Base-by-base conservation (phyloP, 2,113 vertebrate genomes). In the Hemibagrus wyckioides region DNA sequence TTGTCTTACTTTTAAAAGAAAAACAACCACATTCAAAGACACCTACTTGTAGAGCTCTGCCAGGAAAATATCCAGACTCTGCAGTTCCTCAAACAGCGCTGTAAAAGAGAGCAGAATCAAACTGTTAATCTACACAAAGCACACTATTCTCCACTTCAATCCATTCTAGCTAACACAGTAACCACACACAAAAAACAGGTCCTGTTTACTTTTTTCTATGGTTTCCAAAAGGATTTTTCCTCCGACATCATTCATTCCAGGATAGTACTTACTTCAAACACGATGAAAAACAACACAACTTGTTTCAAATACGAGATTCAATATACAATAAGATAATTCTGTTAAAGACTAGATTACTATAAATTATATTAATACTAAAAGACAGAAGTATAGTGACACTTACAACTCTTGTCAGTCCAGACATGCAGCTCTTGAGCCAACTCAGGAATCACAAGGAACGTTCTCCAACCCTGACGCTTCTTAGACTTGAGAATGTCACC, bases 401-500 rank as follows among this genome's bases (percentile, higher is more conserved):
- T 92, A 99, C 98, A 96, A 90, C 98, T 99, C 95, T 99, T 99
- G 94, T 99, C 98, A 13, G 99, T 99, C 99, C 99, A 99, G 88
- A 99, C 99, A 0, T 99, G 99, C 80, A 99, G 96, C 94, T 99
- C 99, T 93, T 99, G 98, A 1, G 99, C 98, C 89, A 99, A 94
- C 91, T 99, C 99, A 0, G 99, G 99, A 89, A 99, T 99, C 83
- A 99, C 97, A 90, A 99, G 94, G 92, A 99, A 99, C 3, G 99
- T 99, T 91, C 99, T 95, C 99, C 99, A 99, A 84, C 99, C 99
- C 91, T 99, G 98, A 0, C 99, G 97, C 88, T 99, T 99, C 96
- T 99, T 99, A 87, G 98, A 99, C 94, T 99, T 99, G 85, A 99
- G 95, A 92, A 99, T 99, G 91, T 99, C 99, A 91, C 99, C 99